Evolutionary conservation across 1,140 invertebrate species (phyloP).

Genomic region (Potamilus streckersoni): DNA sequence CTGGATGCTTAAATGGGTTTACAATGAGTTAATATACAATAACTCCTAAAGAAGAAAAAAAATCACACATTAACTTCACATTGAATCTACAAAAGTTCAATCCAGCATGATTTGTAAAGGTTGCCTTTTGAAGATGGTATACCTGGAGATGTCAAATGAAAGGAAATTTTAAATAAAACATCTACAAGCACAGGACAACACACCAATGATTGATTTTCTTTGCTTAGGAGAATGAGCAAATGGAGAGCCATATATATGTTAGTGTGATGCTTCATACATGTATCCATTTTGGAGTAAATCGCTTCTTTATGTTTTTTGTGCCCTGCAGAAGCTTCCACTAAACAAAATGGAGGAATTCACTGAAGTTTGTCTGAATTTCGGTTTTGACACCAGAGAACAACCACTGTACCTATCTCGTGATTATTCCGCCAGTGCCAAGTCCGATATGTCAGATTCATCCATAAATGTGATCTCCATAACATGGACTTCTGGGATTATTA

Average conservation of each 20-base stretch:
- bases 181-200: not conserved
- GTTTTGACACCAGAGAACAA: conserved; percentile 63
- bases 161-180: too few relatives aligned
- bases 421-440: conserved; percentile 69
- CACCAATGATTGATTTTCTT: not conserved
- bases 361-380: conserved; percentile 9
- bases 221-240: not conserved
- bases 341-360: not conserved
- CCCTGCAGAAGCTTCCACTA: not conserved
- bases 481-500: not conserved
- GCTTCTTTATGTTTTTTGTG: not conserved
- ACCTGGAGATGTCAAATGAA: too few relatives aligned
- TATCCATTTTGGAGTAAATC: not conserved
- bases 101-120: too few relatives aligned
- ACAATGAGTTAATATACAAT: too few relatives aligned
- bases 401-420: conserved; percentile 60
- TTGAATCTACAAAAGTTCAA: too few relatives aligned
- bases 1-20: too few relatives aligned
- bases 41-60: too few relatives aligned
- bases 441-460: not conserved
- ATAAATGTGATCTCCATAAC: not conserved
- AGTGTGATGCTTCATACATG: not conserved
- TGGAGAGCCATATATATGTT: not conserved
- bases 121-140: too few relatives aligned
- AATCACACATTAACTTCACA: too few relatives aligned